Base-by-base conservation (phyloP, 2,113 vertebrate species). In the Phyllostomus discolor region DNA sequence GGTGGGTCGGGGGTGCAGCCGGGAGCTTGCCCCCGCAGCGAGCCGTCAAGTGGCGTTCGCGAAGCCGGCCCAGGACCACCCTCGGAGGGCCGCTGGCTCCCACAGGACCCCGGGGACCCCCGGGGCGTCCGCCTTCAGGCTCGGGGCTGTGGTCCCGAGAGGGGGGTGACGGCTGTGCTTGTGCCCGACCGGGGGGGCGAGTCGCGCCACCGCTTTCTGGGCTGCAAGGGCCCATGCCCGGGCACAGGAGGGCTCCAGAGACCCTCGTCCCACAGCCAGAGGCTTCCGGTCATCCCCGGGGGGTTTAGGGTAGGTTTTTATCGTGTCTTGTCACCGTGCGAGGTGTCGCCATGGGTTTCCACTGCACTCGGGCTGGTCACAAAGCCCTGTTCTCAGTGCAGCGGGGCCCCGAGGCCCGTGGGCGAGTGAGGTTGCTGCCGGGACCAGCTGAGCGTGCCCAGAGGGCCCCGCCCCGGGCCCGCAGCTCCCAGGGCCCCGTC, bases 381-480 rank as follows among this genome's bases (percentile, higher is more conserved):
- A 0, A 79, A 91, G 31, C 28, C 46, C 48, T 66, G 22, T 46
- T 10, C 28, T 19, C 26, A 48, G 69, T 0, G 7, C 43, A 48
- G 14, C 7, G 2, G 20, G 54, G 7, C 20, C 43, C 52, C 7
- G 0, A 41, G 31, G 59, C 28, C 17, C 0, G 4, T 12, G 26
- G 19, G 0, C 1, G 4, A 0, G 59, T 26, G 59, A 28, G 10
- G 26, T 10, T 10, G 4, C 59, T 62, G 59, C 59, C 11, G 10
- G 4, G 59, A 31, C 15, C 70, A 7, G 24, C 38, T 15, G 67
- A 26, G 41, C 5, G 5, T 69, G 16, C n/a, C 26, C 3, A 10
- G 33, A 76, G 7, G 62, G 4, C 26, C 5, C 2, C 26, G 28
- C 0, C 46, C 17, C 0, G 1, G 1, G 35, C 10, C 22, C 2